A percentile compares a stretch with the other conserved stretches of the same genome.
phyloP scores from a whole-genome alignment of 2,888 invertebrate species.

The Odontomyia ornata region DNA sequence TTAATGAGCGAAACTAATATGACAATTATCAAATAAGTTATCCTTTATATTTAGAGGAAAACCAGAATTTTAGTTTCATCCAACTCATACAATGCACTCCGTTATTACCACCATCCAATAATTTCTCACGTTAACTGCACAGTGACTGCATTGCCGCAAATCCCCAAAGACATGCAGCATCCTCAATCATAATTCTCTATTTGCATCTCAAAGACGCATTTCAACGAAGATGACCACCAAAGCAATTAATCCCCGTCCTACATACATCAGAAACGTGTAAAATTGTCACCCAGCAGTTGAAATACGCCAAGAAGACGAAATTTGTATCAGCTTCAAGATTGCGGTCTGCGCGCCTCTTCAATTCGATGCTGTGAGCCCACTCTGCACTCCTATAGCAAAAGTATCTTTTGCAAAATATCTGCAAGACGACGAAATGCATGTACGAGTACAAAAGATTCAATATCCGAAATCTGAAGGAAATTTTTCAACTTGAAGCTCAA shows the following conservation, averaged over 20 bases:
- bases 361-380: not conserved
- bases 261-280: slow-evolving; percentile 36
- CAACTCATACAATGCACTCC: no score
- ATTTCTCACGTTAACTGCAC: not conserved
- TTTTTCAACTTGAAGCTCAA: slow-evolving; percentile 9
- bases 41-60: no score
- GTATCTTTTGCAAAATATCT: not conserved
- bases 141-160: not conserved
- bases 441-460: not conserved
- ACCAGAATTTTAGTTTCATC: no score
- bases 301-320: not conserved
- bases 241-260: slow-evolving; percentile 42
- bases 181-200: not conserved
- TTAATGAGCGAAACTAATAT: no score
- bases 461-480: not conserved
- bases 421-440: not conserved
- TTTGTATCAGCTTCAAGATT: not conserved
- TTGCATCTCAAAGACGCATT: slow-evolving; percentile 29
- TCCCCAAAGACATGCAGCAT: not conserved
- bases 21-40: no score
- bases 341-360: not conserved
- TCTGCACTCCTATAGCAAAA: not conserved
- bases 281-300: slow-evolving; percentile 20
- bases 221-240: slow-evolving; percentile 44
- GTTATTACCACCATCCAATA: no score